Base-by-base conservation (phyloP, 2,113 vertebrate genomes). In the Aix galericulata region DNA sequence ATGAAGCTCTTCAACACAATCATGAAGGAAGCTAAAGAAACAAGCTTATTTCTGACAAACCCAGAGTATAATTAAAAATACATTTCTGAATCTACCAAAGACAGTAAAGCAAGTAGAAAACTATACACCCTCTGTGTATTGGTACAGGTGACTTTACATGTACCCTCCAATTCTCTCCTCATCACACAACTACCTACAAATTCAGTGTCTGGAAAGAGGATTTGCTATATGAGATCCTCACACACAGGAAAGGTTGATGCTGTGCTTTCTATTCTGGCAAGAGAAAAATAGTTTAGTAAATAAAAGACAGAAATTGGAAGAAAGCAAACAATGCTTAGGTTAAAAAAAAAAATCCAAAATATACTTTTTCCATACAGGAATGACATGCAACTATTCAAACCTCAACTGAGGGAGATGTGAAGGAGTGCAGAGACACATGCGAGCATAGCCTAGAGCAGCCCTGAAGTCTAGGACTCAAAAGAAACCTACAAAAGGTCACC, bases 401-500 rank as follows among this genome's bases (percentile, higher is more conserved):
- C 62, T 8, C 46, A 82, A 59, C 46, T 83, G 21, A 8, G 46
- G 36, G 52, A 81, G 89, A 59, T 2, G n/a, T 59, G 31, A 31
- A 80, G 62, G 66, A 92, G 81, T n/a, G 40, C 53, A 59, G 82
- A 79, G 62, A 67, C 44, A 48, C 38, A 26, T 3, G 13, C 15
- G 1, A 2, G 62, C 60, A 92, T 4, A n/a, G 55, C 82, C 76
- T 64, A 82, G 56, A 77, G 86, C 79, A 94, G 64, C 88, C 77
- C 88, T 62, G 62, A 82, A 91, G 80, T 53, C 56, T 22, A 25
- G 12, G 69, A 88, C 44, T 88, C 86, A 93, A 76, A 76, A 83
- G 73, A 58, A 86, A 75, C n/a, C n/a, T 31, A 59, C 52, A 16
- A 88, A 95, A 94, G 81, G 89, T 96, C 94, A 92, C 38, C 26